These are phyloP conservation scores for Drosophila subpulchrella DNA, from an alignment of 1,140 invertebrate species.

Conservation along the genomic window DNA sequence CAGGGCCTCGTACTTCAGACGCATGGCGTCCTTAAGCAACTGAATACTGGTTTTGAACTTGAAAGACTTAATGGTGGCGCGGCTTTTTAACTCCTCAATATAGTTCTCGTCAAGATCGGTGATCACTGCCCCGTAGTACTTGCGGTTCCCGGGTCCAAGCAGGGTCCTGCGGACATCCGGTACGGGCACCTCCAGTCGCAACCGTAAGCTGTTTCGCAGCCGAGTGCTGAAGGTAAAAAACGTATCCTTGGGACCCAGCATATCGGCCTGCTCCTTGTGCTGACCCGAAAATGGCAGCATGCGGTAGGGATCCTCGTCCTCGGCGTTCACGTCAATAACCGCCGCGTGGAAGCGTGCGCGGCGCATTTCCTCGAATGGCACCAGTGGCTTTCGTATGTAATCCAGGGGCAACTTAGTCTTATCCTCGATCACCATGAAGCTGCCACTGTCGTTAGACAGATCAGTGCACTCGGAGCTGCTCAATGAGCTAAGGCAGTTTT, in stretches of 20 bases:
- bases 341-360: conserved; percentile 71
- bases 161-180: conserved; percentile 54
- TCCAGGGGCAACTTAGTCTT: conserved; percentile 78
- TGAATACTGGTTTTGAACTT: conserved; percentile 70
- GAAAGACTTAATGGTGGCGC: conserved; percentile 65
- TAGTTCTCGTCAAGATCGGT: conserved; percentile 83
- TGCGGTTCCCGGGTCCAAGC: conserved; percentile 45
- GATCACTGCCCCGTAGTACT: conserved; percentile 62
- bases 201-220: conserved; percentile 64
- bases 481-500: conserved; percentile 72
- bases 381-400: conserved; percentile 74
- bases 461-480: conserved; percentile 79
- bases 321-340: conserved; percentile 64
- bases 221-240: conserved; percentile 77
- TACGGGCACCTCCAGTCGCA: conserved; percentile 69
- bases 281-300: conserved; percentile 76
- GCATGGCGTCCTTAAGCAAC: conserved; percentile 69
- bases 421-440: conserved; percentile 68
- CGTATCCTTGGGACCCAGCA: conserved; percentile 66
- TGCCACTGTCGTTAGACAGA: conserved; percentile 77
- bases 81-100: conserved; percentile 73
- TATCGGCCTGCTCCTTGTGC: conserved; percentile 60
- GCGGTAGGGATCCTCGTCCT: conserved; percentile 72
- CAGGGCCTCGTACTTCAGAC: conserved; percentile 77
- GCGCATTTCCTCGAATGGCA: conserved; percentile 81